A percentile compares a stretch with the other conserved stretches of the same genome.
Conservation (phyloP, 2,113 vertebrate species). For the Balaeniceps rex region DNA sequence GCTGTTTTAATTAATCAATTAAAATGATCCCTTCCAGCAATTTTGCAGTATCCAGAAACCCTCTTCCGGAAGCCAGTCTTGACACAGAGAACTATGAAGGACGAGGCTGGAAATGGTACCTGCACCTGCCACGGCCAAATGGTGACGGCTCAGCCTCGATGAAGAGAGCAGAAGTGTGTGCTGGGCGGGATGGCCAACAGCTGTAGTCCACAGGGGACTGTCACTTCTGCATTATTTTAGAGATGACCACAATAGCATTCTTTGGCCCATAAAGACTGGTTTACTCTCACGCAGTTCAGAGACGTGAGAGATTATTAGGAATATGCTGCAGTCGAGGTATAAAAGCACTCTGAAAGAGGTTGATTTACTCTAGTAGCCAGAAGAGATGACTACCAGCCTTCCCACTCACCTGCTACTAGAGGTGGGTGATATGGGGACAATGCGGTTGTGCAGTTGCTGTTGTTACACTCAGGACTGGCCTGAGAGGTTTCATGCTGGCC, state of each 20-base stretch:
- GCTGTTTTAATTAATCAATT: background rate
- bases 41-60: background rate
- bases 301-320: background rate
- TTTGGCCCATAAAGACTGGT: background rate
- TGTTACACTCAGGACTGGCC: background rate
- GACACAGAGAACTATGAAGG: background rate
- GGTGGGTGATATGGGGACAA: background rate
- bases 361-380: background rate
- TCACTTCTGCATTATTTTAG: background rate
- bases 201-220: background rate
- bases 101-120: background rate
- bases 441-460: background rate
- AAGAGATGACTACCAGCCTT: background rate
- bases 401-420: background rate
- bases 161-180: background rate
- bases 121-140: background rate
- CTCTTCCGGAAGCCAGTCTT: background rate
- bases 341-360: background rate
- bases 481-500: background rate
- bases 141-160: accelerated
- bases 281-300: background rate
- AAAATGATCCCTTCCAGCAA: background rate
- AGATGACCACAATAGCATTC: background rate
- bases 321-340: background rate
- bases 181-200: background rate